These are phyloP conservation scores for Allophyes oxyacanthae DNA, from an alignment of 2,888 invertebrate genomes.

Conservation along the genomic window DNA sequence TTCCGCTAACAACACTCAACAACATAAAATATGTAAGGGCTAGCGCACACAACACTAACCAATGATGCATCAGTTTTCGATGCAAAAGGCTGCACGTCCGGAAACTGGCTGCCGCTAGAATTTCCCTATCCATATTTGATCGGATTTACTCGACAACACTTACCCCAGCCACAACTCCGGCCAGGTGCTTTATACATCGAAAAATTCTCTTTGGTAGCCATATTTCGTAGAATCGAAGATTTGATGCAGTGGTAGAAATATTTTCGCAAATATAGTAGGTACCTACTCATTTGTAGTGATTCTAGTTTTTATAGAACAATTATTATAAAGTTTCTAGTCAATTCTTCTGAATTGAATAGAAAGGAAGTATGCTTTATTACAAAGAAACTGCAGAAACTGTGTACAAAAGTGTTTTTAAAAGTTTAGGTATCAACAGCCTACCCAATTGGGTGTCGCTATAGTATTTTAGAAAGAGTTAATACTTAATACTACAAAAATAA, in stretches of 20 bases:
- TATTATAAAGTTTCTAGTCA: too few relatives aligned
- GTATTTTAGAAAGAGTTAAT: too few relatives aligned
- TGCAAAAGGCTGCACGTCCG: slow-evolving; percentile 67
- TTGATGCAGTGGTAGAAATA: slow-evolving; percentile 27
- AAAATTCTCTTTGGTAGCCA: slow-evolving; percentile 63
- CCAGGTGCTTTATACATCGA: slow-evolving; percentile 66
- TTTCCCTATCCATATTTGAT: slow-evolving; percentile 78
- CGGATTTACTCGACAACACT: slow-evolving; percentile 77
- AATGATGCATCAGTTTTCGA: slow-evolving; percentile 65
- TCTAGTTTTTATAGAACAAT: too few relatives aligned
- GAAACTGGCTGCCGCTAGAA: slow-evolving; percentile 66
- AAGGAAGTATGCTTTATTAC: too few relatives aligned
- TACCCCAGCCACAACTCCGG: slow-evolving; percentile 67
- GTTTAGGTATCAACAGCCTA: too few relatives aligned
- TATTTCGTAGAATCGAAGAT: slow-evolving; percentile 36
- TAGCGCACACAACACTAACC: slow-evolving; percentile 54
- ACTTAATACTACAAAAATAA: too few relatives aligned
- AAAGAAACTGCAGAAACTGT: too few relatives aligned
- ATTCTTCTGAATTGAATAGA: too few relatives aligned
- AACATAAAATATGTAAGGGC: slow-evolving; percentile 39
- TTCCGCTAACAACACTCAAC: slow-evolving; percentile 26
- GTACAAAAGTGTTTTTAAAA: too few relatives aligned
- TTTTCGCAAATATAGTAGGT: slow-evolving; percentile 12
- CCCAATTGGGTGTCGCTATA: too few relatives aligned
- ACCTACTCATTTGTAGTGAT: too few relatives aligned